phyloP scores from a whole-genome alignment of 2,113 vertebrate species.

The Elachura formosa region DNA sequence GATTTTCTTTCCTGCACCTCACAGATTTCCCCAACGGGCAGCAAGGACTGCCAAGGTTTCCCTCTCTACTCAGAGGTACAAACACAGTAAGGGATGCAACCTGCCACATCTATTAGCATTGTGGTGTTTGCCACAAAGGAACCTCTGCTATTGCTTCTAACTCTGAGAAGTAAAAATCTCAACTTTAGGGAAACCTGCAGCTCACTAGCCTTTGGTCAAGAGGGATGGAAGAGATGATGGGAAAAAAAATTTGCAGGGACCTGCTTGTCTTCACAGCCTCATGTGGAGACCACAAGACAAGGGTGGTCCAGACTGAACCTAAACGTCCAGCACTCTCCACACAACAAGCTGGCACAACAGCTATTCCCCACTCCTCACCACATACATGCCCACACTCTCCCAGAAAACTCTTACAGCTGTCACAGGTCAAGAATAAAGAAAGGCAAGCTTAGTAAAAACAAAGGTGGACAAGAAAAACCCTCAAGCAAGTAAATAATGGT shows the following conservation, averaged over 20 bases:
- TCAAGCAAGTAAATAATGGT: not conserved
- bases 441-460: not conserved
- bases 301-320: not conserved
- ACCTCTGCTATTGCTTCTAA: not conserved
- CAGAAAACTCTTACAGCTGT: not conserved
- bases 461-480: not conserved
- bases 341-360: not conserved
- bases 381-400: not conserved
- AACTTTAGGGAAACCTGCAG: not conserved
- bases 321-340: not conserved
- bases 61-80: not conserved
- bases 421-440: not conserved
- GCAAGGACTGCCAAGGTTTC: not conserved
- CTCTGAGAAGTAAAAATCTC: not conserved
- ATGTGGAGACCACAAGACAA: not conserved
- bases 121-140: not conserved
- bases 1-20: not conserved
- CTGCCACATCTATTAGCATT: rapidly evolving
- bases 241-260: not conserved
- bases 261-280: not conserved
- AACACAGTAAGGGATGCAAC: not conserved
- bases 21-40: constrained; percentile 22
- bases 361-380: not conserved
- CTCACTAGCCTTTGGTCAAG: not conserved
- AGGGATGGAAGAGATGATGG: not conserved